phyloP scores from a whole-genome alignment of 2,888 invertebrate genomes.

The Cataglyphis livida region DNA sequence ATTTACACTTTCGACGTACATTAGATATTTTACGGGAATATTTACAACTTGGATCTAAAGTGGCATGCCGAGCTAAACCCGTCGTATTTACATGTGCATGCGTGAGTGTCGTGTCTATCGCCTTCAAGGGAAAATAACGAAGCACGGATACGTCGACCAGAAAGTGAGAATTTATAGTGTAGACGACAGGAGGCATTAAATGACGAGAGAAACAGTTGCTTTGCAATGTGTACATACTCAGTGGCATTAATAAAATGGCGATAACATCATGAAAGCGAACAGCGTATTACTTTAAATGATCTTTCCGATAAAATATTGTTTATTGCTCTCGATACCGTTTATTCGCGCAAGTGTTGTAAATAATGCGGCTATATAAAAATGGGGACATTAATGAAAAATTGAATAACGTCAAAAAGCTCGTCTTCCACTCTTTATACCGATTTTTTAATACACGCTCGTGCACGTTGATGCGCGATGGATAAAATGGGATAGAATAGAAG shows the following conservation, averaged over 20 bases:
- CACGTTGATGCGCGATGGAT: not conserved
- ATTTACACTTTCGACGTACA: conserved; percentile 55
- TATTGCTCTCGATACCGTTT: not conserved
- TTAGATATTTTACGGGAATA: conserved; percentile 63
- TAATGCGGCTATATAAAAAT: not conserved
- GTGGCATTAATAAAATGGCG: conserved; percentile 5
- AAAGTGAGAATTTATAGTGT: conserved; percentile 15
- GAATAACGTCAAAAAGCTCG: conserved; percentile 9
- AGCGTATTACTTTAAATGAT: not conserved
- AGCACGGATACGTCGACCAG: conserved; percentile 14
- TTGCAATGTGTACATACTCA: not conserved
- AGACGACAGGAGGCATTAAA: not conserved
- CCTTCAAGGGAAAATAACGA: conserved; percentile 61
- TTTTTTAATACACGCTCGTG: conserved; percentile 15
- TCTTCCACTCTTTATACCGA: not conserved
- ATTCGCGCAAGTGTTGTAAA: not conserved
- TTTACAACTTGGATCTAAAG: conserved; percentile 68
- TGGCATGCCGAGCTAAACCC: conserved; percentile 34
- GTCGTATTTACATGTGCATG: conserved; percentile 15
- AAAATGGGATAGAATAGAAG: not conserved
- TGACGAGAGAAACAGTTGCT: not conserved
- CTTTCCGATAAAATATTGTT: not conserved
- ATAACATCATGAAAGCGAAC: conserved; percentile 12
- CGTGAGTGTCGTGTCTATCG: conserved; percentile 63
- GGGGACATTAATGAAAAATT: conserved; percentile 29